These are phyloP conservation scores for Sebastes trivittatus DNA, from an alignment of 2,797 vertebrate species.

Conservation along the genomic window DNA sequence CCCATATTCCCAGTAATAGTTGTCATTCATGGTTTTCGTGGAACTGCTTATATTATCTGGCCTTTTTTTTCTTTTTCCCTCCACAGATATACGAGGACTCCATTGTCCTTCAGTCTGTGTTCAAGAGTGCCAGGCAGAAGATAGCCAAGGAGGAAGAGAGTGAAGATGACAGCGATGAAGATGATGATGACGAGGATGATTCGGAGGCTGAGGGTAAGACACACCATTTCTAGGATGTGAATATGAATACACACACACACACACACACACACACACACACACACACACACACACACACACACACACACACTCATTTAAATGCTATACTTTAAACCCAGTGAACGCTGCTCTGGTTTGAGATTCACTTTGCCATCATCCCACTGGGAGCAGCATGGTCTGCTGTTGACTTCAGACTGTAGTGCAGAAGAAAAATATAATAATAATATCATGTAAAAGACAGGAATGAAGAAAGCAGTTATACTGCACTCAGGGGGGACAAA, in stretches of 20 bases:
- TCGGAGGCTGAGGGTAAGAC: conserved; percentile 92
- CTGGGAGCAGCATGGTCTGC: neutral
- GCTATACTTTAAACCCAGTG: neutral
- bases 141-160: conserved; percentile 98
- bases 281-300: neutral
- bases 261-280: neutral
- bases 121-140: conserved; percentile 97
- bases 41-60: neutral
- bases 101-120: conserved; percentile 97
- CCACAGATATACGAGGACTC: conserved; percentile 96
- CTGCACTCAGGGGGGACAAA: neutral
- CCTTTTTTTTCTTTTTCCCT: neutral
- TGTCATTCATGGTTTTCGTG: neutral
- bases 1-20: neutral
- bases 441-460: neutral
- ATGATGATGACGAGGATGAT: conserved; percentile 89
- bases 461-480: neutral
- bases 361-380: neutral
- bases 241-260: neutral
- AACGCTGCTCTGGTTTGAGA: neutral
- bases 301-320: neutral
- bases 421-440: neutral
- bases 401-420: neutral
- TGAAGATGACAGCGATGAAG: conserved; percentile 94
- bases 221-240: neutral